Base-by-base conservation (phyloP, 1,140 invertebrate species). In the Probaryconus sp. region DNA sequence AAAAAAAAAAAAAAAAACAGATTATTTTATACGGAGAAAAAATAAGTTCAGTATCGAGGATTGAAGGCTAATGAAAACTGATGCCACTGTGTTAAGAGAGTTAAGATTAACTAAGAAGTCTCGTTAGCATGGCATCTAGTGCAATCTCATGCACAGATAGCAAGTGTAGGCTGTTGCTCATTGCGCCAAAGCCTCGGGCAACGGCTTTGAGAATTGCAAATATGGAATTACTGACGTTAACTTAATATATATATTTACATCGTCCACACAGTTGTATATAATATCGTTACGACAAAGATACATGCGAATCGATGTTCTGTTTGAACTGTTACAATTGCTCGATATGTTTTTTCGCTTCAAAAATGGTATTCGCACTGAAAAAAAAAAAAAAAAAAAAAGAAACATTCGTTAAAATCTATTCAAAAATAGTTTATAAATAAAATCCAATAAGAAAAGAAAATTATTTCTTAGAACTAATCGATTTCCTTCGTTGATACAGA, bases 151-250 rank as follows among this genome's bases (percentile, higher is more conserved):
- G 61, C 58, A 53, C 56, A 50, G 69, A 50, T 64, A 68, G 56
- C 65, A 45, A 72, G 48, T 67, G 37, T 75, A 72, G 67, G 75
- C 72, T n/a, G n/a, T n/a, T n/a, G n/a, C n/a, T 80, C 76, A 60
- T 81, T 78, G 58, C 70, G 61, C 63, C 77, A 78, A 76, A 81
- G 78, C 79, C 79, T 30, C 67, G 28, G 69, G 80, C 80, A 69
- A 79, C 76, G 79, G 74, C 79, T 81, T 81, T 81, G 79, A 81
- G 74, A 79, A 50, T 64, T 75, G 73, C 80, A 74, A 83, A 83
- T 71, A 77, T 81, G 75, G 76, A 73, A 72, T 77, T 70, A 75
- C 47, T 43, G 50, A 20, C 35, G 38, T 67, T 64, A 77, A 71
- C 58, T 72, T 69, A 72, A 72, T 77, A 65, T 69, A n/a, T n/a